These are phyloP conservation scores for Fopius arisanus DNA, from an alignment of 1,140 invertebrate genomes.

Conservation along the genomic window DNA sequence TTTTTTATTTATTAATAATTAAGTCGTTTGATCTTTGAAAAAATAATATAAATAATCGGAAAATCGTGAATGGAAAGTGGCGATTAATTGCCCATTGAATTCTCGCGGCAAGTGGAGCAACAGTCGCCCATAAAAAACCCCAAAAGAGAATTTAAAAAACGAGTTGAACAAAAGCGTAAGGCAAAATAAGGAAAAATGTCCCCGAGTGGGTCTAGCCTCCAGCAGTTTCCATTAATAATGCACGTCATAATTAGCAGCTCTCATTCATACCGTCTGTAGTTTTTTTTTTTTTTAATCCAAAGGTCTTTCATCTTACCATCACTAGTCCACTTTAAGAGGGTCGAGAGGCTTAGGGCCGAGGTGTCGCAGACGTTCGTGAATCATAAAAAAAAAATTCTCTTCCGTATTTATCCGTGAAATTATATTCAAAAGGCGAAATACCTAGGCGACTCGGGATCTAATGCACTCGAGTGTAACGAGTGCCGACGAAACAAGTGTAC, in stretches of 20 bases:
- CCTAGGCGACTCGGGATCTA: no score
- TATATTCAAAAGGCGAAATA: background rate
- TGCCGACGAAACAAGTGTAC: slow-evolving; percentile 12
- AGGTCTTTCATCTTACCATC: background rate
- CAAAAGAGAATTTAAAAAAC: background rate
- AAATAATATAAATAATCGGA: no score
- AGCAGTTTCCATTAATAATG: slow-evolving; percentile 50
- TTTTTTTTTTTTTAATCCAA: slow-evolving; percentile 1
- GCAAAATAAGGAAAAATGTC: background rate
- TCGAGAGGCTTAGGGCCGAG: background rate
- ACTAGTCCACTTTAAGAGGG: background rate
- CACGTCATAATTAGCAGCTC: slow-evolving; percentile 53
- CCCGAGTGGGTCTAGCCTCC: slow-evolving; percentile 2
- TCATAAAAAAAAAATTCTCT: background rate
- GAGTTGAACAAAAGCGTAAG: background rate
- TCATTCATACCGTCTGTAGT: slow-evolving; percentile 42
- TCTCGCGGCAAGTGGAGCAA: background rate
- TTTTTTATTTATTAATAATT: no score
- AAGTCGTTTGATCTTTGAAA: no score
- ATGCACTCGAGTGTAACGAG: background rate
- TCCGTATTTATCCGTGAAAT: background rate
- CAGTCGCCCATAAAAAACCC: background rate
- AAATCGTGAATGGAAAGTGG: background rate
- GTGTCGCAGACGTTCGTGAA: background rate
- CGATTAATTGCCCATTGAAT: background rate